Evolutionary conservation across 2,888 invertebrate species (phyloP).

Genomic region (Fragum fragum): DNA sequence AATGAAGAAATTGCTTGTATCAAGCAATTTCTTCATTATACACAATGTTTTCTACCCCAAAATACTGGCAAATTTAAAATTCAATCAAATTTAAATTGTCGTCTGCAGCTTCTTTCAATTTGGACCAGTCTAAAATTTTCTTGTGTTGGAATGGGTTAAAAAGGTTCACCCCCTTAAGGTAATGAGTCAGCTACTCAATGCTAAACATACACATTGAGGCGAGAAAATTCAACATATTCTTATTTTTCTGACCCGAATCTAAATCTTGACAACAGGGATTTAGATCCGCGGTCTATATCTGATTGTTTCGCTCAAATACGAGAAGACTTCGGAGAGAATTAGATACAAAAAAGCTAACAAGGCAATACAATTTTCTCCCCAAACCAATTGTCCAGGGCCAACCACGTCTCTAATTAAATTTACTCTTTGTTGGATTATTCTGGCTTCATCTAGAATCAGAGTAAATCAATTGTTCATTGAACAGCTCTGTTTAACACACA

Average conservation of each 20-base stretch:
- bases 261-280: slow-evolving; percentile 1
- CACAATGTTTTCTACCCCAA: too few relatives aligned
- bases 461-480: slow-evolving; percentile 18
- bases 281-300: background rate
- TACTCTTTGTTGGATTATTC: slow-evolving; percentile 27
- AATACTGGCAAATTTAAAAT: too few relatives aligned
- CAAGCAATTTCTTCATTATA: too few relatives aligned
- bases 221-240: background rate
- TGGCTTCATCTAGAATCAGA: slow-evolving; percentile 12
- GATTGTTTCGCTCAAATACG: background rate
- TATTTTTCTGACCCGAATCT: background rate
- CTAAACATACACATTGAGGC: background rate
- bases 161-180: too few relatives aligned
- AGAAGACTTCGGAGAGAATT: slow-evolving; percentile 12
- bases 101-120: too few relatives aligned
- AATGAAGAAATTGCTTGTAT: too few relatives aligned
- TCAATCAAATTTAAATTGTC: too few relatives aligned
- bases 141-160: too few relatives aligned
- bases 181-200: too few relatives aligned
- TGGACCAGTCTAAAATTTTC: too few relatives aligned
- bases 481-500: background rate
- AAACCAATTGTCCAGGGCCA: slow-evolving; percentile 17
- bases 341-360: slow-evolving; percentile 7
- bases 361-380: slow-evolving; percentile 12
- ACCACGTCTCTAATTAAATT: slow-evolving; percentile 23